phyloP scores from a whole-genome alignment of 1,140 invertebrate species.

The Danaus plexippus region DNA sequence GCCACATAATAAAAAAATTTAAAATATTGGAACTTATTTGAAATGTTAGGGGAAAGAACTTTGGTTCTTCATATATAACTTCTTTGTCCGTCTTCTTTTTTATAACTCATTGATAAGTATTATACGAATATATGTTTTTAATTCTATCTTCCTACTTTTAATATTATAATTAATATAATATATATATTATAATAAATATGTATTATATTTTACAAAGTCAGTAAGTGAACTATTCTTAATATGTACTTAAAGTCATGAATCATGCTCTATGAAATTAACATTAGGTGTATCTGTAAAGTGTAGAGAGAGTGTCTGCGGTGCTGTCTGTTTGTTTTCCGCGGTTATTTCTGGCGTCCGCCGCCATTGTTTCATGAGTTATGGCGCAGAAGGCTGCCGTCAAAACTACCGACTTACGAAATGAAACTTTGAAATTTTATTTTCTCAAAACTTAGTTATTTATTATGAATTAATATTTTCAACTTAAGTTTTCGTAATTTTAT shows the following conservation, averaged over 20 bases:
- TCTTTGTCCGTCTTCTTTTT: too few species aligned
- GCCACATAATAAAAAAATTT: conserved; percentile 2
- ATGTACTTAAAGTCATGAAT: too few species aligned
- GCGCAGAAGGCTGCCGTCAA: conserved; percentile 34
- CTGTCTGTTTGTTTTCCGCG: conserved; percentile 48
- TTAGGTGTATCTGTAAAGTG: conserved; percentile 13
- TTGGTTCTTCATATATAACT: too few species aligned
- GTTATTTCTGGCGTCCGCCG: conserved; percentile 49
- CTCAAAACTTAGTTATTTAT: too few species aligned
- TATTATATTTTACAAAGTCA: neutral
- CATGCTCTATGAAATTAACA: neutral
- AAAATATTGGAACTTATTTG: neutral
- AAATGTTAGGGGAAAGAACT: neutral
- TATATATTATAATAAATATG: neutral
- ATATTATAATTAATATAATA: neutral
- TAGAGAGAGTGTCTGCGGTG: conserved; percentile 26
- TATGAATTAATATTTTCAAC: too few species aligned
- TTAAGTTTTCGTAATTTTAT: too few species aligned
- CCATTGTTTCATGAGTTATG: conserved; percentile 58
- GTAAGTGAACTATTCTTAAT: neutral
- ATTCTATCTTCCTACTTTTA: neutral
- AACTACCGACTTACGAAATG: conserved; percentile 2
- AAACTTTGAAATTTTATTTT: too few species aligned
- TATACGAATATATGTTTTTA: neutral
- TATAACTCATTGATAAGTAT: too few species aligned